Base-by-base conservation (phyloP, 2,888 invertebrate species). In the Eremobia ochroleuca region DNA sequence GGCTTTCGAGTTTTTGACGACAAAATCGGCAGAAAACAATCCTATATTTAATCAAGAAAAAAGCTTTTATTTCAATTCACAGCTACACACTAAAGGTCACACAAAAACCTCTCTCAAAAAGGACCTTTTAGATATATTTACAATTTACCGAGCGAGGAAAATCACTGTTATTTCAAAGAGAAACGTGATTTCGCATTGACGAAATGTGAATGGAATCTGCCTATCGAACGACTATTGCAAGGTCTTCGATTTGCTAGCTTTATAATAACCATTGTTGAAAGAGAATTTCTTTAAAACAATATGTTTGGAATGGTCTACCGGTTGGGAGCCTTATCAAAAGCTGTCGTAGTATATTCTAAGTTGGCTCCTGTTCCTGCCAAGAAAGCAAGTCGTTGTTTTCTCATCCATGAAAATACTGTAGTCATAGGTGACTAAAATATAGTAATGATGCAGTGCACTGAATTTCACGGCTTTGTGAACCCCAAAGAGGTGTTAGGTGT, bases 191-290 rank as follows among this genome's bases (percentile, higher is more conserved):
- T 88, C 69, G 78, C 77, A 88, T 84, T 79, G 79, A 83, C 73
- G 78, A 84, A 86, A 88, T 88, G 76, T 79, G 81, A 86, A 83
- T 82, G 81, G 87, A 83, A 75, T 81, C 85, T 72, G 67, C 62
- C 68, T 64, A 78, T 67, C 62, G 72, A 78, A 58, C 68, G 79
- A 79, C 69, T 78, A 76, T 67, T 66, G 46, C 88, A 87, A 88
- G 87, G 85, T 84, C 72, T 77, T 70, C 31, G 31, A 73, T 73
- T 73, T 70, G 61, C 58, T 74, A 31, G 71, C 67, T 70, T 72
- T 81, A 71, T 80, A 74, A 64, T 31, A 80, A 61, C 15, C 15
- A 58, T 34, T 82, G 11, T 28, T 49, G 31, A 49, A 79, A 15
- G 5, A 55, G 25, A 55, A 46, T 55, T 66, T 75, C 18, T 55